A percentile compares a stretch with the other conserved stretches of the same genome.
These are phyloP conservation scores for Drosophila kuntzei DNA, from an alignment of 2,888 invertebrate genomes.

Conservation along the genomic window DNA sequence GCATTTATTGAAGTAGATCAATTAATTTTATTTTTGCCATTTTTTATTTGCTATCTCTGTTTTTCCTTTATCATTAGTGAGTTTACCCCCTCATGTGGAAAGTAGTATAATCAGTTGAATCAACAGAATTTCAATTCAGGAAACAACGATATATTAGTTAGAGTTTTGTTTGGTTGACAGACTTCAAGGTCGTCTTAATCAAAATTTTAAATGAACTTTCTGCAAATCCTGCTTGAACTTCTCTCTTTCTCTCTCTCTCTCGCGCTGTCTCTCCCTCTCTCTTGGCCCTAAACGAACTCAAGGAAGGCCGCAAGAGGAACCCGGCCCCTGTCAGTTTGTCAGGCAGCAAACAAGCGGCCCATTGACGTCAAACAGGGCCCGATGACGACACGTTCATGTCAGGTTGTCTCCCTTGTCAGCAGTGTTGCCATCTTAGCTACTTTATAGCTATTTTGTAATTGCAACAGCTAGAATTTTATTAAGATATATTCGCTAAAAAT, in stretches of 20 bases:
- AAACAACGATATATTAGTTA: background rate
- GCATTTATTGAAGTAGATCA: no score
- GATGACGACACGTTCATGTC: conserved; percentile 74
- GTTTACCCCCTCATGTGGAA: no score
- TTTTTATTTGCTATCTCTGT: no score
- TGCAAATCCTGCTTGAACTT: conserved; percentile 36
- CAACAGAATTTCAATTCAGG: background rate
- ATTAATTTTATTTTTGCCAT: no score
- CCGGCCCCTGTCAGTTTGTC: conserved; percentile 70
- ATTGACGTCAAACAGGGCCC: conserved; percentile 60
- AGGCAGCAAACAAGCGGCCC: conserved; percentile 72
- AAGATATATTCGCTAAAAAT: no score
- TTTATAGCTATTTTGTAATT: background rate
- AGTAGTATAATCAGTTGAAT: background rate
- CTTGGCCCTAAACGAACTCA: conserved; percentile 13
- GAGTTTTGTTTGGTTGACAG: background rate
- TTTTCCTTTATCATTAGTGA: background rate
- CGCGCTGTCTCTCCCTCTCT: background rate
- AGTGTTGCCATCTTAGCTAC: background rate
- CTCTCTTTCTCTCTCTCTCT: background rate
- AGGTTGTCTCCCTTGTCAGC: conserved; percentile 74
- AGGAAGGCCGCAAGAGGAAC: conserved; percentile 3
- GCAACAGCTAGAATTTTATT: no score
- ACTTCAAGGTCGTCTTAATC: conserved; percentile 51
- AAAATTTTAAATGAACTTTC: conserved; percentile 77